phyloP scores from a whole-genome alignment of 2,797 vertebrate species.

The Squalus acanthias region DNA sequence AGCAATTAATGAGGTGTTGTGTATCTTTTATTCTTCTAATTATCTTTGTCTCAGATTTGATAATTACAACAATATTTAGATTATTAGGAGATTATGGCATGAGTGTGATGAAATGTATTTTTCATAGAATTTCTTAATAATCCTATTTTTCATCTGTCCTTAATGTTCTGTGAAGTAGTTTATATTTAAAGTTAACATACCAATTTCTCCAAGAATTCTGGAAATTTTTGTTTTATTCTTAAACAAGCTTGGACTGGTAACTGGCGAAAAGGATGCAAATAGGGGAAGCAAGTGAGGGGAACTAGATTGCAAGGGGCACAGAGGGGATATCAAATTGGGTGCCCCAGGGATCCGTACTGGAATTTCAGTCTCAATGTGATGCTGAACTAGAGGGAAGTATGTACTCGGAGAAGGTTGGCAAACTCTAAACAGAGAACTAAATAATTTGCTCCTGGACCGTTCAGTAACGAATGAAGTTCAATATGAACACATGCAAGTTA shows the following conservation, averaged over 20 bases:
- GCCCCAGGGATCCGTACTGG: not conserved
- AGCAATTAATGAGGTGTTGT: not conserved
- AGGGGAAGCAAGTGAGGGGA: not conserved
- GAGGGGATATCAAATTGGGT: not conserved
- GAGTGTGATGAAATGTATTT: not conserved
- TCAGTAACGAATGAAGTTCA: not conserved
- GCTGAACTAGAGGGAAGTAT: not conserved
- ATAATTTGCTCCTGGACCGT: not conserved
- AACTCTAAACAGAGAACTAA: not conserved
- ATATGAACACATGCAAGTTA: not conserved
- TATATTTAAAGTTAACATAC: no score
- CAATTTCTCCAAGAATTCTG: not conserved
- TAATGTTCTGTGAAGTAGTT: not conserved
- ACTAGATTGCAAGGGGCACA: not conserved
- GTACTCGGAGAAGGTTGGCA: not conserved
- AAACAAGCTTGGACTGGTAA: not conserved
- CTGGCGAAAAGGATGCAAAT: not conserved
- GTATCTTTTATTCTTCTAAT: not conserved
- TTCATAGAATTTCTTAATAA: not conserved
- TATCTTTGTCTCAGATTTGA: not conserved
- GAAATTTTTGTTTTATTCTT: not conserved
- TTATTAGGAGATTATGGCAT: not conserved
- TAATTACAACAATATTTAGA: not conserved
- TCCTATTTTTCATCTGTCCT: no score
- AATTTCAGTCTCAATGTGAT: not conserved